Percentiles rank a stretch among this genome's conserved stretches.
Conservation (phyloP, 1,140 invertebrate genomes). For the Venturia canescens region DNA sequence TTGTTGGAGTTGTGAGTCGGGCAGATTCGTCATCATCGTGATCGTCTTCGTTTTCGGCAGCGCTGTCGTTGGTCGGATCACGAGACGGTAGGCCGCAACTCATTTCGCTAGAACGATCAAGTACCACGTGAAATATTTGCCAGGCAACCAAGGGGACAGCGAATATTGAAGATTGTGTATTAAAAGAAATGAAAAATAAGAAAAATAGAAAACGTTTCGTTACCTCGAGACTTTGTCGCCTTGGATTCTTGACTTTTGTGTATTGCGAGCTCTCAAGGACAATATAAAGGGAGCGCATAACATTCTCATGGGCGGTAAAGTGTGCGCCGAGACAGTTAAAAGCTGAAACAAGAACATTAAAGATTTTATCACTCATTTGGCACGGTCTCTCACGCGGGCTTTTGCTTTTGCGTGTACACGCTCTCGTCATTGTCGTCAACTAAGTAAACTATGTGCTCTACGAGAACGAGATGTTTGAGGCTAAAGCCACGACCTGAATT, state of each 20-base stretch:
- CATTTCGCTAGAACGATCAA: conserved; percentile 51
- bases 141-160: too few relatives aligned
- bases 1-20: conserved; percentile 23
- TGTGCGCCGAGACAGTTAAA: conserved; percentile 77
- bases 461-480: conserved; percentile 39
- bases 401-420: conserved; percentile 18
- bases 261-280: conserved; percentile 68
- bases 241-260: conserved; percentile 47
- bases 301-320: conserved; percentile 76
- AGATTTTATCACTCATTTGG: conserved; percentile 41
- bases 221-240: conserved; percentile 53
- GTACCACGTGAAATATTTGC: conserved; percentile 34
- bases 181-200: conserved; percentile 10
- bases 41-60: conserved; percentile 49
- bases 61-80: conserved; percentile 47
- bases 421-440: neutral
- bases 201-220: conserved; percentile 17
- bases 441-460: conserved; percentile 21
- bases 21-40: neutral
- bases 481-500: conserved; percentile 61
- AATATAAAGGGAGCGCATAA: conserved; percentile 75
- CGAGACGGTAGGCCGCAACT: conserved; percentile 46
- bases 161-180: neutral
- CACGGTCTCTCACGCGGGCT: neutral
- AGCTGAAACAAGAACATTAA: conserved; percentile 71